phyloP scores from a whole-genome alignment of 1,140 invertebrate genomes.

The Wasmannia auropunctata region DNA sequence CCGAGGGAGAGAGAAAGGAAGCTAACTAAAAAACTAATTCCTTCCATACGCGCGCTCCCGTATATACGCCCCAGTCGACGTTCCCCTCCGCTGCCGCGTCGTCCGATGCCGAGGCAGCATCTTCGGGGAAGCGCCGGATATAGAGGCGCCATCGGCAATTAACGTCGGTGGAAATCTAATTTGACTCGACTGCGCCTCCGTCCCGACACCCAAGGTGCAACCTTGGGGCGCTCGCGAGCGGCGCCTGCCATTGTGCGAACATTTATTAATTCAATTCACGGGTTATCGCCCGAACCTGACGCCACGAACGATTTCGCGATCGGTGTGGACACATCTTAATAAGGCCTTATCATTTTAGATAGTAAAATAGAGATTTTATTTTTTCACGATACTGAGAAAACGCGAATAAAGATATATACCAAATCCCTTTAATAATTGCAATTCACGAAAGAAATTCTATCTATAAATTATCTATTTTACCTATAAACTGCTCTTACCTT shows the following conservation, averaged over 20 bases:
- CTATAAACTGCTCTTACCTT: conserved; percentile 88
- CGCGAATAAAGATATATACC: not conserved
- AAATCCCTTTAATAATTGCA: not conserved
- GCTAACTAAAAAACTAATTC: conserved; percentile 84
- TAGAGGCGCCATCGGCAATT: conserved; percentile 85
- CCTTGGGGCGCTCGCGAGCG: conserved; percentile 35
- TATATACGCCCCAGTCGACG: conserved; percentile 28
- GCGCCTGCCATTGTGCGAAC: conserved; percentile 56
- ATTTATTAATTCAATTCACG: conserved; percentile 36
- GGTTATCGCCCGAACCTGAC: not conserved
- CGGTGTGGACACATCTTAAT: not conserved
- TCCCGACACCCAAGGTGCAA: conserved; percentile 61
- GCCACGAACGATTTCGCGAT: not conserved
- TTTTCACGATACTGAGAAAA: not conserved
- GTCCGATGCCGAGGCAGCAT: conserved; percentile 59
- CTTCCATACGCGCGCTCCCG: conserved; percentile 80
- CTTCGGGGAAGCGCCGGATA: conserved; percentile 85
- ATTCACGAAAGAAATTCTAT: not conserved
- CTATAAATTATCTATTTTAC: not conserved
- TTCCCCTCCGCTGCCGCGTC: conserved; percentile 53
- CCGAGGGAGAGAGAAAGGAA: conserved; percentile 67
- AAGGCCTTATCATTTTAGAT: not conserved
- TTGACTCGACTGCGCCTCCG: conserved; percentile 76
- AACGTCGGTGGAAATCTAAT: conserved; percentile 81
- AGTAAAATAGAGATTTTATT: not conserved